phyloP scores from a whole-genome alignment of 2,113 vertebrate genomes.

The Paradisaea rubra region DNA sequence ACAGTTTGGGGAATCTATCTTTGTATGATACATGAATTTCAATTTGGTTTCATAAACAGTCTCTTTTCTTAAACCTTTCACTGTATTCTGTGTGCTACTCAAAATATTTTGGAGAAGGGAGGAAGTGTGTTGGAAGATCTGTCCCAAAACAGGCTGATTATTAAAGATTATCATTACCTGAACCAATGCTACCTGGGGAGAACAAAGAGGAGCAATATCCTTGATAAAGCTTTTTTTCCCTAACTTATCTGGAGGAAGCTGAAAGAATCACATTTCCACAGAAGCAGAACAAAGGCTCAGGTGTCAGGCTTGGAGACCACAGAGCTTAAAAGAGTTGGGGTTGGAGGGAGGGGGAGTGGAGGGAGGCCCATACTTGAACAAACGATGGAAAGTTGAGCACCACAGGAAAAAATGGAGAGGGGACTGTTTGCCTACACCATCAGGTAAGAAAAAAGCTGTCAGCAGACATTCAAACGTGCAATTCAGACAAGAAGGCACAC shows the following conservation, averaged over 20 bases:
- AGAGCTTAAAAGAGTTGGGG: background rate
- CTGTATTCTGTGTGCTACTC: background rate
- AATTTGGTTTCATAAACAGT: background rate
- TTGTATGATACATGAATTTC: background rate
- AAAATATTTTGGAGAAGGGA: background rate
- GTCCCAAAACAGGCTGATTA: background rate
- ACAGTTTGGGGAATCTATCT: background rate
- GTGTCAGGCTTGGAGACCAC: background rate
- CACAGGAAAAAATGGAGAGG: background rate
- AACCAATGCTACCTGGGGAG: background rate
- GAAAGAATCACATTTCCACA: background rate
- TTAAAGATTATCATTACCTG: background rate
- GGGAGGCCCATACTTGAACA: background rate
- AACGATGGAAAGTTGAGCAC: background rate
- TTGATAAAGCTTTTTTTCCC: background rate
- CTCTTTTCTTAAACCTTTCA: background rate
- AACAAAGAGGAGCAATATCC: background rate
- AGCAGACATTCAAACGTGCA: fast-evolving
- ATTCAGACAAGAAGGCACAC: background rate
- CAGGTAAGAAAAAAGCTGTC: background rate
- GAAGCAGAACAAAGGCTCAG: background rate
- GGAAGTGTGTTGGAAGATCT: background rate
- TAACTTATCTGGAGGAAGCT: background rate
- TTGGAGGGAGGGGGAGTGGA: fast-evolving
- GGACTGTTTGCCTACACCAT: background rate